Base-by-base conservation (phyloP, 2,113 vertebrate genomes). In the Scatophagus argus region DNA sequence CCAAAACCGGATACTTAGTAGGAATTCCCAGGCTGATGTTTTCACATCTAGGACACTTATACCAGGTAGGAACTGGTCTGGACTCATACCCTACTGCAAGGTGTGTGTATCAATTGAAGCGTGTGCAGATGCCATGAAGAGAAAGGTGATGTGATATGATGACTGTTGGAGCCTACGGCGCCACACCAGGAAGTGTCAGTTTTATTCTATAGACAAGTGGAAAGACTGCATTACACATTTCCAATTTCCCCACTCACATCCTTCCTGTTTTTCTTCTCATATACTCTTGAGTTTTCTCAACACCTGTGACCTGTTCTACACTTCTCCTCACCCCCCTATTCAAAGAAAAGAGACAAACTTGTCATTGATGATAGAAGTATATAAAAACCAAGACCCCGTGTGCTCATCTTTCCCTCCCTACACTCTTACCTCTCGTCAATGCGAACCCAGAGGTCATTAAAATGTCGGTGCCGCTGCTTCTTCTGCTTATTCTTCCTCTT, bases 391-490 rank as follows among this genome's bases (percentile, higher is more conserved):
- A 43, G 39, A 56, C 29, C 34, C 54, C 43, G 1, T 11, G 49
- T 13, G 34, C 43, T 32, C 39, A 2, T 14, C 10, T 12, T n/a
- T 3, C 12, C 2, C 29, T 17, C 21, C 36, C 49, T 12, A 43
- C 51, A 13, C 3, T 56, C 89, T 87, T 87, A 96, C 95, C 96
- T 97, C 79, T 96, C 95, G 81, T 96, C 94, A 41, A 97, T 92
- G 63, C 93, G 90, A 79, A 97, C 94, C 96, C 96, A 97, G 49
- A 97, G 95, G 81, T 96, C 94, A 0, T 95, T 97, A 70, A 98
- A 96, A 82, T 97, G 95, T 1, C 94, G 72, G 47, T 95, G 91
- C 4, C 90, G 77, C 79, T 94, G 93, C 43, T 94, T 96, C 87
- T 93, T 93, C 73, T 94, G 93, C 51, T 94, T 94, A 77, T 92